Base-by-base conservation (phyloP, 2,888 invertebrate species). In the Furcula furcula region DNA sequence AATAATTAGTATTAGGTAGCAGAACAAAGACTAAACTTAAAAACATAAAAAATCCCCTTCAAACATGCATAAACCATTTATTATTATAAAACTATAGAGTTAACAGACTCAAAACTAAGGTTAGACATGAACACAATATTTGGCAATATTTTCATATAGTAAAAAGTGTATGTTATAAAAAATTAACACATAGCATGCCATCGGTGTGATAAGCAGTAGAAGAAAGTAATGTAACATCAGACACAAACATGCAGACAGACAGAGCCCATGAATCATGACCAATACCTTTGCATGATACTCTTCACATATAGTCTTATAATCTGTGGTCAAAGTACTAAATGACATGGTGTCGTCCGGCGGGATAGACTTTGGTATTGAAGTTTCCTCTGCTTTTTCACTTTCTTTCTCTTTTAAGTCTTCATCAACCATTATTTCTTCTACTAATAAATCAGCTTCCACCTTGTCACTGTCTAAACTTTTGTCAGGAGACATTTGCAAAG, bases 301-400 rank as follows among this genome's bases (percentile, higher is more conserved):
- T 53, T 93, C 93, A 62, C 93, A 91, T 34, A 93, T 88, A 10
- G 93, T 93, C 65, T 92, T 92, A 68, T 94, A 94, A 49, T 94
- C 94, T 14, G 93, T 93, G 6, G 93, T 91, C 53, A 91, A 83
- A 4, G 91, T 90, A 55, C 89, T 91, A 36, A 92, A 89, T 42
- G 89, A 86, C 43, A 73, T 65, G 7, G 76, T 78, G 28, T 88
- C 87, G 14, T 83, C 83, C 0, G 65, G 69, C 7, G 71, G 68
- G 35, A 82, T 67, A 1, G 85, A 86, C 41, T 84, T 87, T 1
- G 77, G 76, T 29, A 77, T 78, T 1, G 68, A 65, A 7, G 53
- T 55, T 21, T 76, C 77, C 36, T 73, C 71, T 7, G 52, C 54
- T 32, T 53, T 58, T 0, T 62, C 59, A 34, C 39, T 53, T 1